Base-by-base conservation (phyloP, 2,113 vertebrate species). In the Pomatostomus ruficeps region DNA sequence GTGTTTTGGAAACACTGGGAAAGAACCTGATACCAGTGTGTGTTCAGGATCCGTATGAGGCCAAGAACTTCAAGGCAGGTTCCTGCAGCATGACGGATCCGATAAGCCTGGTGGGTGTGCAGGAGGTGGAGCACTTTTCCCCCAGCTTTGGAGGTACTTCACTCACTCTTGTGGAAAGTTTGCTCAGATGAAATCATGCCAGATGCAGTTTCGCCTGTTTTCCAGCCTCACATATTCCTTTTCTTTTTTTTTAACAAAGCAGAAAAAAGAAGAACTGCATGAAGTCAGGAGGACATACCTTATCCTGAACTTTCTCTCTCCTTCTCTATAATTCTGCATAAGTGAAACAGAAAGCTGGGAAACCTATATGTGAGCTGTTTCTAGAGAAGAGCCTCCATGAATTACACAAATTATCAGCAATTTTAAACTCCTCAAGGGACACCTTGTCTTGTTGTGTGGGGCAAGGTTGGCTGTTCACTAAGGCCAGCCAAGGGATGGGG, bases 1-100 rank as follows among this genome's bases (percentile, higher is more conserved):
- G 26, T 88, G 70, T 83, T 89, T 84, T 93, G 75, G 85, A 93
- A 96, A 95, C 82, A 88, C 11, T 8, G 43, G n/a, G 76, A 74
- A 83, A 62, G 45, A 80, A 74, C 84, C 35, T 2, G n/a, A 76
- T 54, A 79, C 43, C 15, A 24, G 12, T 15, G n/a, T 54, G 35
- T 70, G 58, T 58, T 91, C 77, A 82, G 46, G 45, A 85, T 70
- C 28, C 33, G 76, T 66, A 43, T 26, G 61, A 85, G 65, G 36
- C 67, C 67, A 48, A 81, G 59, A 72, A 48, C 42, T 75, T 86
- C 36, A 71, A 82, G 71, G 61, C 54, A 57, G 76, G 45, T 59
- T 91, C 48, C 74, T 40, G 40, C 36, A 71, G 14, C 45, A 7
- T 21, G 57, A 31, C 61, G 54, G 85, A 83, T 85, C 26, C 31